Conservation (phyloP, 2,797 vertebrate genomes). For the Nyctalus aviator region DNA sequence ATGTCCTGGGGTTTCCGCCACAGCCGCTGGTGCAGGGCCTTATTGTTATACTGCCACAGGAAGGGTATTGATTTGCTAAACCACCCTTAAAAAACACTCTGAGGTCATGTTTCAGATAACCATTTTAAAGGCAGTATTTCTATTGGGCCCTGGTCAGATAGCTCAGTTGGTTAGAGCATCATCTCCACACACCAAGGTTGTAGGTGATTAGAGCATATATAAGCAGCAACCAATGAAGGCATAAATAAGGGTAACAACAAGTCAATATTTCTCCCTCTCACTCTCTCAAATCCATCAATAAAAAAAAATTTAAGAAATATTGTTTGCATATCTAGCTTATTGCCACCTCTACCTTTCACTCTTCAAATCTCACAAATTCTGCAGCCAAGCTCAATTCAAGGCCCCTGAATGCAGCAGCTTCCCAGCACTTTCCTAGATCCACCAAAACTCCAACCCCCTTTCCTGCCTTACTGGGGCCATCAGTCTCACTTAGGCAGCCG, state of each 20-base stretch:
- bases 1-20: not conserved
- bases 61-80: not conserved
- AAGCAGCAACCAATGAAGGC: not conserved
- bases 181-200: not conserved
- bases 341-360: not conserved
- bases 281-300: not conserved
- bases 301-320: not conserved
- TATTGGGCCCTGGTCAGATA: not conserved
- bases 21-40: not conserved
- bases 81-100: not conserved
- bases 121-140: slow-evolving; percentile 40
- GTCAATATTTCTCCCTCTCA: not conserved
- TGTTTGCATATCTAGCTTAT: not conserved
- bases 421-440: not conserved
- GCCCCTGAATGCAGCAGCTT: no score
- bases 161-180: not conserved
- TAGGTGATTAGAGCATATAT: not conserved
- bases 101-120: not conserved
- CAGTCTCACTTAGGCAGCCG: fast-evolving
- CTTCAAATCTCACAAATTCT: not conserved
- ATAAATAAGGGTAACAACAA: not conserved
- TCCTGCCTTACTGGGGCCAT: fast-evolving
- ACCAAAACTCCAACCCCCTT: not conserved
- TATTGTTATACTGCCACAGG: not conserved
- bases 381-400: not conserved